These are phyloP conservation scores for Cossypha polioptera DNA, from an alignment of 2,797 vertebrate genomes.

Conservation along the genomic window DNA sequence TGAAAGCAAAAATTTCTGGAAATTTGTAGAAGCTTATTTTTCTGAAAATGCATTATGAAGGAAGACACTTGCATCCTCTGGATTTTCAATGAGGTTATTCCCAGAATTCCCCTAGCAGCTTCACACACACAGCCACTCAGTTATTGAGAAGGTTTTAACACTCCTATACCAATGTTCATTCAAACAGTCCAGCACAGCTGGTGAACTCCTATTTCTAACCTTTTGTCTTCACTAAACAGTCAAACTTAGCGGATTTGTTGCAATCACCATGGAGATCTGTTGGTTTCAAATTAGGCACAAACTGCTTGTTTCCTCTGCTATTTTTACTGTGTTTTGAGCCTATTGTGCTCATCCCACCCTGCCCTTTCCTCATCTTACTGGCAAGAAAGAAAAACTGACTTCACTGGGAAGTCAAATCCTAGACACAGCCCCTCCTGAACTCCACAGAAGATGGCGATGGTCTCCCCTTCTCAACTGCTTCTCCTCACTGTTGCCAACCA, in stretches of 20 bases:
- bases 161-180: neutral
- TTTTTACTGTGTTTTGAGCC: slow-evolving; percentile 40
- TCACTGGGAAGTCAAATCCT: neutral
- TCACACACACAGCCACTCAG: neutral
- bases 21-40: neutral
- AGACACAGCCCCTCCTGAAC: neutral
- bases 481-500: neutral
- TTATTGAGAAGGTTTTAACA: neutral
- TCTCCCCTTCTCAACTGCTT: neutral
- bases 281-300: slow-evolving; percentile 40
- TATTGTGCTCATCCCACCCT: neutral
- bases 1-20: neutral
- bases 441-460: accelerated
- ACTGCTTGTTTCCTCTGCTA: slow-evolving; percentile 52
- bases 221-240: slow-evolving; percentile 1
- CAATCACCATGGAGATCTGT: slow-evolving; percentile 47
- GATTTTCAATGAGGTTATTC: neutral
- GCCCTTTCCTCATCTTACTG: neutral
- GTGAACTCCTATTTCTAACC: slow-evolving; percentile 7
- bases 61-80: neutral
- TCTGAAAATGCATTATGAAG: neutral
- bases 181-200: neutral
- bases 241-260: neutral
- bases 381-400: neutral
- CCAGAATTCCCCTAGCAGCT: neutral